Base-by-base conservation (phyloP, 2,797 vertebrate genomes). In the Enteromius mattozi region DNA sequence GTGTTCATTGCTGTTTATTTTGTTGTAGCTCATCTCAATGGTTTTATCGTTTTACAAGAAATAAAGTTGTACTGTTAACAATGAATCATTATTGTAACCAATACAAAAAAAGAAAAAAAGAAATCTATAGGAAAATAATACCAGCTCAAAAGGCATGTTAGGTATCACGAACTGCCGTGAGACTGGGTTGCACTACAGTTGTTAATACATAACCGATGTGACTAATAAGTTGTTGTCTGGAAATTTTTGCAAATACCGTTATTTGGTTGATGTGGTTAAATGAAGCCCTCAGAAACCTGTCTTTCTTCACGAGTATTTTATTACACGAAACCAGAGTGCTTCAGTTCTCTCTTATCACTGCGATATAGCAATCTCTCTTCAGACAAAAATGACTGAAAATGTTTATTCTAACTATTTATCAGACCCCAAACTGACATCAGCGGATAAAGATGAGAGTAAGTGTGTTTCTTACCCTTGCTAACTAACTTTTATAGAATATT, bases 181-280 rank as follows among this genome's bases (percentile, higher is more conserved):
- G 27, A 27, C 27, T 27, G 27, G 27, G 27, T 27, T 27, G 27
- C 27, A 27, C 27, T 21, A 13, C 30, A 9, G 5, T 54, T 75
- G 1, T 54, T 0, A 35, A 80, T 6, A 17, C 10, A 21, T 49
- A 47, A 24, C 9, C 3, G 14, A 56, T n/a, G 35, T 10, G 61
- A 80, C 13, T 35, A 24, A 66, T 16, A 51, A 54, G 19, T 21
- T 37, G 56, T 12, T 79, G 61, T 5, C 61, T 12, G 61, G 77
- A 79, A 79, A 66, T 14, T 56, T 54, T 21, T 35, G 27, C 40
- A 63, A 7, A 24, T 59, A 30, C n/a, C 4, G 42, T 65, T 79
- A 65, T 33, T 65, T 68, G 12, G 63, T 54, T 4, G 1, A 24
- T 80, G 63, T 80, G 78, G 63, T 69, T n/a, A 17, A 69, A 49